A percentile compares a stretch with the other conserved stretches of the same genome.
These are phyloP conservation scores for Pogonocichla stellata DNA, from an alignment of 2,113 vertebrate genomes.

Conservation along the genomic window DNA sequence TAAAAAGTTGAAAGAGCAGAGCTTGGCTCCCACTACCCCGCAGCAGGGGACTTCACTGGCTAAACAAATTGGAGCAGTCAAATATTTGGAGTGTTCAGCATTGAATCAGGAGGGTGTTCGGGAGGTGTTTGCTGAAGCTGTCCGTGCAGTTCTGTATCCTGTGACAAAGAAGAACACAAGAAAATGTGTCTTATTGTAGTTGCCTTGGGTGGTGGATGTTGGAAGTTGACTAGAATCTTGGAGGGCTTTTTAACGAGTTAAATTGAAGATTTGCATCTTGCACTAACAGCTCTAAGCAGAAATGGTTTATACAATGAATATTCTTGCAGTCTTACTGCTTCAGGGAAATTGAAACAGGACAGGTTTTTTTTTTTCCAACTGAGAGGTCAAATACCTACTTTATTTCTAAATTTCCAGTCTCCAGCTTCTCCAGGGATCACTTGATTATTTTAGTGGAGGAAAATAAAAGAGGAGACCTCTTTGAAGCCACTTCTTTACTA, in stretches of 20 bases:
- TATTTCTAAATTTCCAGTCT: constrained; percentile 1
- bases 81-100: constrained; percentile 93
- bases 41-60: constrained; percentile 89
- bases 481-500: constrained; percentile 17
- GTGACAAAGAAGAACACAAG: constrained; percentile 87
- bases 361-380: neutral
- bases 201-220: neutral
- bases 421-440: constrained; percentile 8
- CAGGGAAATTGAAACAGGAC: constrained; percentile 49
- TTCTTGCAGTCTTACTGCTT: constrained; percentile 49
- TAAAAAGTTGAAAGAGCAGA: constrained; percentile 93
- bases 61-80: constrained; percentile 91
- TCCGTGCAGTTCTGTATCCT: constrained; percentile 89
- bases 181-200: constrained; percentile 90
- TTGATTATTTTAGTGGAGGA: neutral
- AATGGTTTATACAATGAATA: constrained; percentile 22
- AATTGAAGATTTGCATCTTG: constrained; percentile 65
- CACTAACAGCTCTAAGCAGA: constrained; percentile 69
- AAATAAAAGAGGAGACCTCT: neutral
- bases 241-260: constrained; percentile 14
- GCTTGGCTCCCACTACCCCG: constrained; percentile 83
- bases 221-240: neutral
- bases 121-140: constrained; percentile 90
- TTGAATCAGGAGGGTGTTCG: constrained; percentile 87
- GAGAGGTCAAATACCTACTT: constrained; percentile 35